Base-by-base conservation (phyloP, 1,140 invertebrate species). In the Cepaea nemoralis region DNA sequence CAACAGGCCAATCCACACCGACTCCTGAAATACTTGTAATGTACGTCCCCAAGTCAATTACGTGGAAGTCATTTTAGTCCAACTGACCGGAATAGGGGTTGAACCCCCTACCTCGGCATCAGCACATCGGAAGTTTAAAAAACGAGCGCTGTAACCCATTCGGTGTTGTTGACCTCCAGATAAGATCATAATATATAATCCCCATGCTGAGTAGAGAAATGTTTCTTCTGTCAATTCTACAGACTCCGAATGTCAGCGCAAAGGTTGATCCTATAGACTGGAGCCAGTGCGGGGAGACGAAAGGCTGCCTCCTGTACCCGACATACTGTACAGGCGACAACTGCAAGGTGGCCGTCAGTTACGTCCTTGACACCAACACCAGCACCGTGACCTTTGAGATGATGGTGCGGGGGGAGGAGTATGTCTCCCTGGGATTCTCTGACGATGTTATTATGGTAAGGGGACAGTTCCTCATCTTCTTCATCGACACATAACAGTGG, bases 241-340 rank as follows among this genome's bases (percentile, higher is more conserved):
- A 77, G 75, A 16, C 31, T 27, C 19, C 45, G 5, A 3, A 12
- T 45, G 80, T 77, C 27, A 59, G 24, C 31, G 19, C 1, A 33
- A 50, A 19, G 10, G 33, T 80, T 0, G 33, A 48, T 12, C 40
- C 39, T 22, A 74, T 85, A 16, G 59, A 85, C 71, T 81, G 74
- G 45, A 55, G 73, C 0, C 66, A 35, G n/a, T 85, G 83, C 67
- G 83, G 83, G 1, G 75, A 85, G 40, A 81, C 74, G 12, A 85
- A 80, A 42, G 83, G 83, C 24, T 85, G 83, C 77, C 45, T 85
- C 10, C 78, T 85, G 85, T 93, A 95, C 85, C 97, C 97, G 0
- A 90, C 93, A 24, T 92, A 93, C 83, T 98, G 97, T 87, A 93
- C 92, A 31, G 91, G 93, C 0, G 91, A 93, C 67, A 94, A 94